Conservation (phyloP, 2,797 vertebrate genomes). For the Coilia nasus region DNA sequence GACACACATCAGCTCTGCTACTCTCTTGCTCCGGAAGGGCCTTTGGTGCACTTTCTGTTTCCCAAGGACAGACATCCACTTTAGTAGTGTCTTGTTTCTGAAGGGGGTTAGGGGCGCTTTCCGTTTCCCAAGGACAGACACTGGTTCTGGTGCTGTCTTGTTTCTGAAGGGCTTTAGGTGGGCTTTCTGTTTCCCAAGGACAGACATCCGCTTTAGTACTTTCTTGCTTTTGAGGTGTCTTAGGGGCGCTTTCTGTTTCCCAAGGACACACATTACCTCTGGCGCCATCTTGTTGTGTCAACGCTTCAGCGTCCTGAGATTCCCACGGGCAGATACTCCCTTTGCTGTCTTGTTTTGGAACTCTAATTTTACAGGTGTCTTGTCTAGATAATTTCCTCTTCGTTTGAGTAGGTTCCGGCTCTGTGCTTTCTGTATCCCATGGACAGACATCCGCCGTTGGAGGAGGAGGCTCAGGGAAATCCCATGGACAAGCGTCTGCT, state of each 20-base stretch:
- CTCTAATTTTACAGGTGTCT: conserved; percentile 51
- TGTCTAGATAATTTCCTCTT: conserved; percentile 43
- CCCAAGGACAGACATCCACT: conserved; percentile 40
- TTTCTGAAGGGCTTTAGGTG: conserved; percentile 18
- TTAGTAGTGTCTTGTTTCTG: not conserved
- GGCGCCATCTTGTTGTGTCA: not conserved
- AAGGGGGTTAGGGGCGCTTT: not conserved
- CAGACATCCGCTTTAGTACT: conserved; percentile 24
- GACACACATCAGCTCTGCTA: conserved; percentile 53
- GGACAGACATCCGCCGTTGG: conserved; percentile 54
- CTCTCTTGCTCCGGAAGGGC: conserved; percentile 43
- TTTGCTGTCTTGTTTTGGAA: not conserved
- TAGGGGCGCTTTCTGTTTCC: not conserved
- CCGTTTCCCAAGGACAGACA: conserved; percentile 62
- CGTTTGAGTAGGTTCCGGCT: conserved; percentile 31
- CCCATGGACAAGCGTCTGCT: conserved; percentile 76
- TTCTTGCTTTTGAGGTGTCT: not conserved
- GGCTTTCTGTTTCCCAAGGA: conserved; percentile 40
- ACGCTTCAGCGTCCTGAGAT: not conserved
- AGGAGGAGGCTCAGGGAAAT: conserved; percentile 70
- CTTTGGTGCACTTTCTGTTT: conserved; percentile 4
- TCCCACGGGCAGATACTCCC: conserved; percentile 33
- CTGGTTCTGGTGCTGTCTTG: conserved; percentile 50
- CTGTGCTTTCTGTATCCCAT: conserved; percentile 56
- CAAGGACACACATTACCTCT: conserved; percentile 21